Percentiles rank a stretch among this genome's conserved stretches.
Evolutionary conservation across 2,113 vertebrate species (phyloP).

Genomic region (Smithornis capensis): DNA sequence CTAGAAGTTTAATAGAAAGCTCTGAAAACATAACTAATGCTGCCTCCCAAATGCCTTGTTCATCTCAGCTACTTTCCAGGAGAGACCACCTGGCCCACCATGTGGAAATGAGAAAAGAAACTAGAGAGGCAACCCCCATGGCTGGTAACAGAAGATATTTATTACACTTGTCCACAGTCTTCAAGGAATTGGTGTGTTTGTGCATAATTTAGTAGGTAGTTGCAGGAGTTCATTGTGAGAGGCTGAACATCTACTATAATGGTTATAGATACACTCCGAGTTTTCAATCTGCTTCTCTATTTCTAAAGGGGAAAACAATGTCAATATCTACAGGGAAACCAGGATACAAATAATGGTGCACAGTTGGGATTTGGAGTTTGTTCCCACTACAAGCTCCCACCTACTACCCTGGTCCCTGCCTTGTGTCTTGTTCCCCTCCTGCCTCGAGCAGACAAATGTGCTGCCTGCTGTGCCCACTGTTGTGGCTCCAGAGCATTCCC

Average conservation of each 20-base stretch:
- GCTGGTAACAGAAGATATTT: conserved; percentile 19
- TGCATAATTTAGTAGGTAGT: conserved; percentile 63
- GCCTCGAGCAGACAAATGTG: background rate
- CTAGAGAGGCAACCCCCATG: background rate
- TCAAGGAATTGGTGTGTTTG: conserved; percentile 36
- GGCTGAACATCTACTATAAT: conserved; percentile 59
- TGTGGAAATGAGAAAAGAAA: background rate
- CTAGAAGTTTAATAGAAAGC: background rate
- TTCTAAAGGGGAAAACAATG: conserved; percentile 12
- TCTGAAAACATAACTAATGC: background rate
- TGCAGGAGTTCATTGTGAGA: conserved; percentile 50
- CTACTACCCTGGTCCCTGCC: background rate
- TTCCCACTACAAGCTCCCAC: background rate
- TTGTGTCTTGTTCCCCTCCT: background rate
- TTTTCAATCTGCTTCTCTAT: conserved; percentile 49
- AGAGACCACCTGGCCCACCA: background rate
- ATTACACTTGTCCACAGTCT: background rate
- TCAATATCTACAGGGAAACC: background rate
- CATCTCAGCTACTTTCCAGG: background rate
- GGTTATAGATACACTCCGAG: conserved; percentile 49
- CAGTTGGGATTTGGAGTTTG: background rate
- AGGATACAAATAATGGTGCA: background rate
- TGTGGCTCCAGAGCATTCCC: background rate
- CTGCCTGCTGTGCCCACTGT: background rate
- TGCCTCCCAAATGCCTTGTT: background rate